These are phyloP conservation scores for Oreochromis niloticus DNA, from an alignment of 2,113 vertebrate genomes.

Conservation along the genomic window DNA sequence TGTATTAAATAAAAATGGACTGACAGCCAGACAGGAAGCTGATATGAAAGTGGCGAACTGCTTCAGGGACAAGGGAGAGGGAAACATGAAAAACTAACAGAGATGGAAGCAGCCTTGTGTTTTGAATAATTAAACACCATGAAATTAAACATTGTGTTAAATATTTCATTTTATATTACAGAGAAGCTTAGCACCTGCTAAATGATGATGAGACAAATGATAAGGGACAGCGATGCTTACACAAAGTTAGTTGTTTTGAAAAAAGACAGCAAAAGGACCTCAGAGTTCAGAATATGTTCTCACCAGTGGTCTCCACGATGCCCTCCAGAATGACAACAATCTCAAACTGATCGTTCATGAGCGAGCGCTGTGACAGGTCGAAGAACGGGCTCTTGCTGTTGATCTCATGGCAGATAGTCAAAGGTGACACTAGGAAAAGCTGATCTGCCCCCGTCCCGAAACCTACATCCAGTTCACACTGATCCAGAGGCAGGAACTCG, in stretches of 20 bases:
- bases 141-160: conserved; percentile 46
- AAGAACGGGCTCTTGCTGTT: conserved; percentile 85
- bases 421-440: conserved; percentile 85
- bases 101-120: background rate
- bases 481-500: conserved; percentile 86
- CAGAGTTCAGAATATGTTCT: background rate
- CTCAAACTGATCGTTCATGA: conserved; percentile 85
- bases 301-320: conserved; percentile 88
- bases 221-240: background rate
- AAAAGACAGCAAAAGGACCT: background rate
- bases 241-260: background rate
- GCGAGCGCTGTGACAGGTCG: conserved; percentile 83
- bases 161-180: conserved; percentile 21
- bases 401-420: conserved; percentile 90
- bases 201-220: background rate
- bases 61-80: background rate
- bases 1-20: background rate
- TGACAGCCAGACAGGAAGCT: background rate
- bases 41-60: background rate
- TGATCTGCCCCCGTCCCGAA: conserved; percentile 88
- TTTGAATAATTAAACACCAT: conserved; percentile 49
- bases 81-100: background rate
- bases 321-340: conserved; percentile 89
- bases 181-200: background rate
- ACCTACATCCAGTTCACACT: conserved; percentile 87